Evolutionary conservation across 92 coral and sea anemone genomes (phyloP).

Genomic region (Palythoa caribaeorum): DNA sequence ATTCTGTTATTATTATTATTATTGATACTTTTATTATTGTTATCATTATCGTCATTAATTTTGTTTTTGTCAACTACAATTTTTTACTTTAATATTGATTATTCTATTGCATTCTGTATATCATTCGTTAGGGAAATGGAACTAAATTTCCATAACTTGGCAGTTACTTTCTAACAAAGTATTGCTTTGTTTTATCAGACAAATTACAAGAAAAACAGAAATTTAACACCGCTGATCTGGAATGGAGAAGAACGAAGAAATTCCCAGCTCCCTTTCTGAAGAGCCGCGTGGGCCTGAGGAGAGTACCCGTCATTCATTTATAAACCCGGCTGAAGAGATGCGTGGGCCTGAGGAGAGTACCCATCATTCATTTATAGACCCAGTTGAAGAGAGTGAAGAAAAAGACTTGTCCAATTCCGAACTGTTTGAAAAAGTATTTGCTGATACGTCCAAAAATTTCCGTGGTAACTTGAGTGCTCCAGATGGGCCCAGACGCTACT

Average conservation of each 20-base stretch:
- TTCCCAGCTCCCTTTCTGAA: not conserved
- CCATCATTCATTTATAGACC: not conserved
- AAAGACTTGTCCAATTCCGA: not conserved
- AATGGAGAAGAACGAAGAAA: constrained; percentile 2
- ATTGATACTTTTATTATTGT: not conserved
- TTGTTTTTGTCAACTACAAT: no score
- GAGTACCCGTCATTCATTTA: not conserved
- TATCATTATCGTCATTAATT: no score
- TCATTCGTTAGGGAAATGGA: no score
- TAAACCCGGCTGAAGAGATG: not conserved
- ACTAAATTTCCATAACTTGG: no score
- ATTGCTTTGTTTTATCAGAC: not conserved
- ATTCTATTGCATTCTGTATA: not conserved
- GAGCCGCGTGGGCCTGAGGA: not conserved
- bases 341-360: not conserved
- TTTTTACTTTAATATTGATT: no score
- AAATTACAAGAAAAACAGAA: not conserved
- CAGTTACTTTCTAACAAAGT: no score
- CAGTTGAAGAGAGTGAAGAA: constrained; percentile 14
- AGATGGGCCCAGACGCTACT: constrained; percentile 10
- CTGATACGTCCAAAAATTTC: constrained; percentile 31
- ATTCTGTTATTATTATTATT: no score
- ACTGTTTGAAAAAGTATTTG: constrained; percentile 34
- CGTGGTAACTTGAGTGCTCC: not conserved
- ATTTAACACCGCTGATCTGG: not conserved